Base-by-base conservation (phyloP, 2,113 vertebrate species). In the Sorex araneus region DNA sequence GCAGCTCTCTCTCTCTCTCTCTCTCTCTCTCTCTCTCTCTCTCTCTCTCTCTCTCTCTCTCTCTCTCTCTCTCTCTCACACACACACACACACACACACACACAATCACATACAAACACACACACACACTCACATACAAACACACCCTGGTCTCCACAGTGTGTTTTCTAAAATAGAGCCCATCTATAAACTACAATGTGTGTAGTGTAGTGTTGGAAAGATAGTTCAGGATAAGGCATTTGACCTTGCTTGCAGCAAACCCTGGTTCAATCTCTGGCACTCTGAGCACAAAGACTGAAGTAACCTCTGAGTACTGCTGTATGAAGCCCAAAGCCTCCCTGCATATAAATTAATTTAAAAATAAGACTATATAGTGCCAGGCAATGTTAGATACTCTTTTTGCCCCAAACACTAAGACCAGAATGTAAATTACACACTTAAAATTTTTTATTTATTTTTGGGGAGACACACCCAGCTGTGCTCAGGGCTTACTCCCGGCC, bases 401-500 rank as follows among this genome's bases (percentile, higher is more conserved):
- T 81, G 18, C 19, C 64, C 84, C 28, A 47, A 75, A 92, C 79
- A 82, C 74, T 11, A 71, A 94, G 45, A 88, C 34, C 64, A 89
- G n/a, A 34, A 64, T 82, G 45, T 45, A 87, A n/a, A 66, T 77
- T 66, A 77, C n/a, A 75, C 21, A 30, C 89, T 89, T 69, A 12
- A 32, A 69, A 28, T 66, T 66, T 66, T 66, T 30, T 66, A 30
- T 66, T 60, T 60, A 60, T 57, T 57, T 57, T 57, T 19, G 5
- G 19, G 54, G 40, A 40, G 57, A 7, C 57, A 60, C 19, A 60
- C 21, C 57, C 57, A 60, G 19, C 18, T 7, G 19, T 60, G 57
- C 57, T 60, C 57, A 60, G 57, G 57, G 57, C 18, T 21, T 60
- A 60, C 21, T 60, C 19, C 57, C 23, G 57, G 57, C 57, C 7